Evolutionary conservation across 2,888 invertebrate genomes (phyloP).

Genomic region (Leptopilina drosophilae): DNA sequence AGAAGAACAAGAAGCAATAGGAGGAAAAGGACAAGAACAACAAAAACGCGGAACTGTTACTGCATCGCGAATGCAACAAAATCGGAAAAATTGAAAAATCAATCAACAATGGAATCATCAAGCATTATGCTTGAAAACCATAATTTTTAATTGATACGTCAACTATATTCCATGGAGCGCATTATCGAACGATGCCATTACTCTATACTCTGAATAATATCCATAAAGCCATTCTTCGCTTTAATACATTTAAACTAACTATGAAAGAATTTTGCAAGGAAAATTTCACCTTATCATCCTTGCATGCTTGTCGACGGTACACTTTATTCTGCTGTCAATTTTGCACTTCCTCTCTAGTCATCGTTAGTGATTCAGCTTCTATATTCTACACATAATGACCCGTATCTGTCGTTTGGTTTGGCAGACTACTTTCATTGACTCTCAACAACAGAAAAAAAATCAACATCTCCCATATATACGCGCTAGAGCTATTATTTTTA

Average conservation of each 20-base stretch:
- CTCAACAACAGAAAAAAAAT: neutral
- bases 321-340: constrained; percentile 38
- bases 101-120: neutral
- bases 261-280: neutral
- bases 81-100: too few species aligned
- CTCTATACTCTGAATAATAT: neutral
- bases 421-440: constrained; percentile 15
- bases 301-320: constrained; percentile 28
- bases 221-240: neutral
- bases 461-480: too few species aligned
- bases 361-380: constrained; percentile 33
- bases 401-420: constrained; percentile 34
- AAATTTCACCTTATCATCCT: constrained; percentile 27
- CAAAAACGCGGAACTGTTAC: too few species aligned
- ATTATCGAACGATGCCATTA: constrained; percentile 9
- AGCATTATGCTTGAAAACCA: neutral
- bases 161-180: neutral
- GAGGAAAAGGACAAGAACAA: too few species aligned
- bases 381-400: constrained; percentile 37
- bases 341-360: constrained; percentile 21
- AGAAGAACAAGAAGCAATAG: too few species aligned
- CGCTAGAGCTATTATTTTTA: constrained; percentile 51
- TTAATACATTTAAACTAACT: neutral
- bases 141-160: constrained; percentile 2
- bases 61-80: too few species aligned